These are phyloP conservation scores for Ceratosolen fusciceps DNA, from an alignment of 1,140 invertebrate species.

Conservation along the genomic window DNA sequence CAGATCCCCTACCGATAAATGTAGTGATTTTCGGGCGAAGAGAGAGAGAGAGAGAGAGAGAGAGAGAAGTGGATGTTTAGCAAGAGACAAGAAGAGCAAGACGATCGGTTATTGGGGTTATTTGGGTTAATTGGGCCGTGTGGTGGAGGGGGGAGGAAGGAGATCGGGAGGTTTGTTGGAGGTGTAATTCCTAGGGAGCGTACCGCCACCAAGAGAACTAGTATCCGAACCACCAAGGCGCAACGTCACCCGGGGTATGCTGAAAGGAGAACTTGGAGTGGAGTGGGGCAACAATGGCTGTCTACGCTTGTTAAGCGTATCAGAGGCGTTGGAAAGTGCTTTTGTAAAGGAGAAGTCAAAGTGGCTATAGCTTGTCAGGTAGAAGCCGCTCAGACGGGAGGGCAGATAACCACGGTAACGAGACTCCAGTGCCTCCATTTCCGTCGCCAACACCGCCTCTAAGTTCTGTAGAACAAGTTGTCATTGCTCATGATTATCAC, in stretches of 20 bases:
- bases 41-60: too few relatives aligned
- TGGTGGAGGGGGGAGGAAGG: conserved; percentile 55
- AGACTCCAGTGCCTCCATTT: conserved; percentile 68
- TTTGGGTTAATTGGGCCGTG: conserved; percentile 58
- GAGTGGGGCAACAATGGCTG: conserved; percentile 47
- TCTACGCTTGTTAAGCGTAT: conserved; percentile 14
- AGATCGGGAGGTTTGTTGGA: conserved; percentile 52
- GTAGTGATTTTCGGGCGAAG: too few relatives aligned
- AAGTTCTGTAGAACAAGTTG: conserved; percentile 65
- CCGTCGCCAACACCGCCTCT: conserved; percentile 66
- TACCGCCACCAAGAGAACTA: conserved; percentile 60
- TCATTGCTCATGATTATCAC: background rate
- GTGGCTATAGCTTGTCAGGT: conserved; percentile 54
- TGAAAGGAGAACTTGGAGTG: conserved; percentile 63
- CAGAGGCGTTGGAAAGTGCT: conserved; percentile 5
- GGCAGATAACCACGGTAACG: conserved; percentile 66
- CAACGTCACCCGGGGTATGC: conserved; percentile 65
- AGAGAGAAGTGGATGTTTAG: background rate
- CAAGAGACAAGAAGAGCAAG: conserved; percentile 43
- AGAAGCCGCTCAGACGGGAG: conserved; percentile 63
- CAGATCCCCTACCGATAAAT: conserved; percentile 21
- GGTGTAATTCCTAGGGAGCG: conserved; percentile 60
- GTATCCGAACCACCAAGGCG: conserved; percentile 61
- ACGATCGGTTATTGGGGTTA: background rate
- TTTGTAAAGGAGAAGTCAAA: conserved; percentile 57